These are phyloP conservation scores for Brachypalpus laphriformis DNA, from an alignment of 2,888 invertebrate genomes.

Conservation along the genomic window DNA sequence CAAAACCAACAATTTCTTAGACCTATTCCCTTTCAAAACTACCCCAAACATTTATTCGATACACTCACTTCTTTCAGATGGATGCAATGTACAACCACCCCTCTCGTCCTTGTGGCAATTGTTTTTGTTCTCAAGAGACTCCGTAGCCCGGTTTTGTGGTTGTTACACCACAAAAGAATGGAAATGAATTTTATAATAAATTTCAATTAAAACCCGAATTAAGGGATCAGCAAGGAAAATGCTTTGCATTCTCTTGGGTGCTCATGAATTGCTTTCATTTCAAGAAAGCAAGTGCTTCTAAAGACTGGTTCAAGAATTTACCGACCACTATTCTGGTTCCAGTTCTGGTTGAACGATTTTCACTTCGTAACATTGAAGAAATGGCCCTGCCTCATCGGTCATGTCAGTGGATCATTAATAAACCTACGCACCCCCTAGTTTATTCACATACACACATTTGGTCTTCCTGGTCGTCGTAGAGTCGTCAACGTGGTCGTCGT, in stretches of 20 bases:
- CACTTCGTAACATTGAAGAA: conserved; percentile 25
- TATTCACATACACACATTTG: not conserved
- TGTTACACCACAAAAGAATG: conserved; percentile 2
- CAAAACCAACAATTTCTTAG: no score
- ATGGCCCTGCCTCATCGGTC: conserved; percentile 10
- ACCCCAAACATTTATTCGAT: not conserved
- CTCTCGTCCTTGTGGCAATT: not conserved
- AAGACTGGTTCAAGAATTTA: not conserved
- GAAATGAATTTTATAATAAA: conserved; percentile 9
- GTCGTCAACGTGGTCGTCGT: not conserved
- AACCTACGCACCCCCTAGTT: conserved; percentile 25
- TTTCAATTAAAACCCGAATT: conserved; percentile 25
- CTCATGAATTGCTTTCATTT: not conserved
- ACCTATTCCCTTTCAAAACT: not conserved
- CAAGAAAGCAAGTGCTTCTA: not conserved
- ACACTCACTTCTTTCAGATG: not conserved
- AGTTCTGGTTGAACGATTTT: conserved; percentile 31
- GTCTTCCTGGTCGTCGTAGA: not conserved
- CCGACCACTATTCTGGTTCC: not conserved
- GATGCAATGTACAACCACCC: not conserved
- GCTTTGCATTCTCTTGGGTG: not conserved
- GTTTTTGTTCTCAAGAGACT: not conserved
- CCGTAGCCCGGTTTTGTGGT: not conserved
- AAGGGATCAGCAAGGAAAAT: not conserved
- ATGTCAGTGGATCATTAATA: conserved; percentile 62